A percentile compares a stretch with the other conserved stretches of the same genome.
Evolutionary conservation across 2,797 vertebrate genomes (phyloP).

Genomic region (Peromyscus eremicus): DNA sequence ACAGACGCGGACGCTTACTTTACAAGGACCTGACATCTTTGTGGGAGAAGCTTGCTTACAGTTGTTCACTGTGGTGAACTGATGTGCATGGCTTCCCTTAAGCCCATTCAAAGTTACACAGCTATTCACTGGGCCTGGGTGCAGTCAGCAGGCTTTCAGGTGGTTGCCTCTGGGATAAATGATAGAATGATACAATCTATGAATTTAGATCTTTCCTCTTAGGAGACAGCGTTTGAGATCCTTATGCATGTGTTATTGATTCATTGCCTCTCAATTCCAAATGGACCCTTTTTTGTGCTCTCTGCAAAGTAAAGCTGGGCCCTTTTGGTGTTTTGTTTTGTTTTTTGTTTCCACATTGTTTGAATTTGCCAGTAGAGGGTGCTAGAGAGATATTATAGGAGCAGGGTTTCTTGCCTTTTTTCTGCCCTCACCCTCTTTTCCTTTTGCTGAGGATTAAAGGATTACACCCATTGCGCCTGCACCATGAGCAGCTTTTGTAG

Average conservation of each 20-base stretch:
- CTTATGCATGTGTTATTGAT: background rate
- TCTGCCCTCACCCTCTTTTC: background rate
- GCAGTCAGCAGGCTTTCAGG: background rate
- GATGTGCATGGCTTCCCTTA: background rate
- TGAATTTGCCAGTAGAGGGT: background rate
- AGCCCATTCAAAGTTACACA: background rate
- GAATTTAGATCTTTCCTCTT: background rate
- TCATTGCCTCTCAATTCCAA: background rate
- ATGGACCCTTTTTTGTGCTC: background rate
- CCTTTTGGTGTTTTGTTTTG: background rate
- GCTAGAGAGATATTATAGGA: background rate
- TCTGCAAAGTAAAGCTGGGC: background rate
- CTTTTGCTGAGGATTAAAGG: background rate
- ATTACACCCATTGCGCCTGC: background rate
- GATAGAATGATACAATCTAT: background rate
- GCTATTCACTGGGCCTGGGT: background rate
- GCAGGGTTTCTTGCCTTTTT: background rate
- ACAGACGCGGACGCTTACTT: background rate
- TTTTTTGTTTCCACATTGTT: background rate
- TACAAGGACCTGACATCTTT: background rate
- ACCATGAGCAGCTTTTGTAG: accelerated
- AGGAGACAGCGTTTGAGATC: background rate
- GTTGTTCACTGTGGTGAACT: background rate
- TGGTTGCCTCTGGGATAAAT: background rate
- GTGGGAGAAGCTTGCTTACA: background rate